Percentiles rank a stretch among this genome's conserved stretches.
Conservation (phyloP, 2,888 invertebrate genomes). For the Monopis laevigella region DNA sequence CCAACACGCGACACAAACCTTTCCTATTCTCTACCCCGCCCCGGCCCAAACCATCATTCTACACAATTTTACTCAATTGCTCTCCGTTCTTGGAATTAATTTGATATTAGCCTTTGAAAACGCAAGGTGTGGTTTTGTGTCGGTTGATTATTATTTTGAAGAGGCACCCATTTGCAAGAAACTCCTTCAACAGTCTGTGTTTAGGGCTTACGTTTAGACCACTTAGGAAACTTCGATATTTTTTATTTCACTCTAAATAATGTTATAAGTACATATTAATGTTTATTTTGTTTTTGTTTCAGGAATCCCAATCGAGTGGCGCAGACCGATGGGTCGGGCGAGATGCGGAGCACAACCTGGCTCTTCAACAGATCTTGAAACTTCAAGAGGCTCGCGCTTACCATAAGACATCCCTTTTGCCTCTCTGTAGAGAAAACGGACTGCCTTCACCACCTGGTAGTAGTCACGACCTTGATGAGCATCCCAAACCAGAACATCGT, state of each 20-base stretch:
- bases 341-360: conserved; percentile 90
- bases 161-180: conserved; percentile 28
- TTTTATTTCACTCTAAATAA: background rate
- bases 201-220: conserved; percentile 41
- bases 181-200: conserved; percentile 46
- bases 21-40: conserved; percentile 60
- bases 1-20: conserved; percentile 63
- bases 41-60: conserved; percentile 62
- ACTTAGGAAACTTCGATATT: conserved; percentile 1
- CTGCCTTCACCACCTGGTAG: conserved; percentile 62
- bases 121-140: conserved; percentile 62
- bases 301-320: conserved; percentile 85
- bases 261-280: background rate
- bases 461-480: conserved; percentile 44
- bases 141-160: conserved; percentile 53
- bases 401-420: conserved; percentile 64
- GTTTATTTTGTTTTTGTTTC: conserved; percentile 42
- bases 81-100: conserved; percentile 64
- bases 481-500: conserved; percentile 25
- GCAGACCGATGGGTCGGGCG: conserved; percentile 91
- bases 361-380: conserved; percentile 90
- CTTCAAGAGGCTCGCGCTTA: conserved; percentile 87
- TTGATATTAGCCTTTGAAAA: conserved; percentile 66
- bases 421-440: conserved; percentile 54
- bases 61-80: conserved; percentile 66